These are phyloP conservation scores for Anthoscopus minutus DNA, from an alignment of 2,113 vertebrate species.

Conservation along the genomic window DNA sequence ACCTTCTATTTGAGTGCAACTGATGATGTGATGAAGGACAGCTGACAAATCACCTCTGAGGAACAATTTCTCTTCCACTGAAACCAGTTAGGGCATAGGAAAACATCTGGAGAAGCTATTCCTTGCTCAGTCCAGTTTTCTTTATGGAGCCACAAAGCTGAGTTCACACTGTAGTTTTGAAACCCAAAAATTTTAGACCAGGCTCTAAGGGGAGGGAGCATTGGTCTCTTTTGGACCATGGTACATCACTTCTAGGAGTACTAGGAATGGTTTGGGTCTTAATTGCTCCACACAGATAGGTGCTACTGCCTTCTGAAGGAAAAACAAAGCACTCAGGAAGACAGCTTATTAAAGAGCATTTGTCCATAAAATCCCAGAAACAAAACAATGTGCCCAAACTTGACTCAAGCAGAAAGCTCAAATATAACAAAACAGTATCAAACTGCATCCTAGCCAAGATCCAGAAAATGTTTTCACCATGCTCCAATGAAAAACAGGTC, in stretches of 20 bases:
- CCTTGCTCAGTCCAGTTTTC: not conserved
- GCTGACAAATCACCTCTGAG: not conserved
- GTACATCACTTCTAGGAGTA: fast-evolving
- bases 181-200: not conserved
- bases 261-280: not conserved
- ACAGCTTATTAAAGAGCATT: not conserved
- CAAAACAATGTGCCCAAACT: not conserved
- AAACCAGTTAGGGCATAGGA: not conserved
- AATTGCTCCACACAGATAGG: fast-evolving
- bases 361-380: not conserved
- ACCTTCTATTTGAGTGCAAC: not conserved
- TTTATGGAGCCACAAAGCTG: not conserved
- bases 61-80: not conserved
- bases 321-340: not conserved
- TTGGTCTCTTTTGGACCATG: not conserved
- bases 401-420: not conserved
- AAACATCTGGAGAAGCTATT: not conserved
- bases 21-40: not conserved
- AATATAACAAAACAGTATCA: not conserved
- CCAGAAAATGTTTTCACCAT: fast-evolving
- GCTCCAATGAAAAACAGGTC: not conserved
- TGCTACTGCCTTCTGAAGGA: not conserved
- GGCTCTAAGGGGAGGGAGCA: fast-evolving
- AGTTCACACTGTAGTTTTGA: not conserved
- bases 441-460: not conserved